A percentile compares a stretch with the other conserved stretches of the same genome.
Conservation (phyloP, 2,113 vertebrate species). For the Brienomyrus brachyistius region DNA sequence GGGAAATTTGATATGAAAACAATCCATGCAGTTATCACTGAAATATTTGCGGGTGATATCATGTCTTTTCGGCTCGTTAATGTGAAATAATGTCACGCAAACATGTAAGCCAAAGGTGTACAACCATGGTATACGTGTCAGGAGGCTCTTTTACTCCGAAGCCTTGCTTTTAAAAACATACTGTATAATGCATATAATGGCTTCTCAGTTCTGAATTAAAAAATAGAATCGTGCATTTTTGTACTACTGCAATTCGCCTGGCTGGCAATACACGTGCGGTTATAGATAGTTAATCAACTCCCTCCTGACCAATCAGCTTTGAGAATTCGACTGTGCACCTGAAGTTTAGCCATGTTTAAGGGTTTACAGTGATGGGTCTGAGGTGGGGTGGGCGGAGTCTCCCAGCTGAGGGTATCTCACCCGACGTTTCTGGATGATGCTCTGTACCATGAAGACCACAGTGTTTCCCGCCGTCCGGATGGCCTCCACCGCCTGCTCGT, state of each 20-base stretch:
- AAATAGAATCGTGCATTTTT: neutral
- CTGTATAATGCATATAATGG: neutral
- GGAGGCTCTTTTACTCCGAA: neutral
- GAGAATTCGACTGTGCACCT: neutral
- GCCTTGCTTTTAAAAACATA: neutral
- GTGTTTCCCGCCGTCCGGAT: conserved; percentile 92
- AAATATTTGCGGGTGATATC: neutral
- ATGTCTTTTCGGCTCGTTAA: neutral
- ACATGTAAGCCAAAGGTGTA: neutral
- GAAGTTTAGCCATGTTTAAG: neutral
- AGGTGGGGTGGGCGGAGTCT: neutral
- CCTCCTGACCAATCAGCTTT: neutral
- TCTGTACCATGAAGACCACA: conserved; percentile 92
- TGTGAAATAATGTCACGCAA: neutral
- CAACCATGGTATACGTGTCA: neutral
- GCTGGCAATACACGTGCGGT: neutral
- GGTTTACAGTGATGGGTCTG: neutral
- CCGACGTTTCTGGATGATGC: conserved; percentile 81
- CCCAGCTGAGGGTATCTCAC: conserved; percentile 61
- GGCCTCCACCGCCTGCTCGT: conserved; percentile 96
- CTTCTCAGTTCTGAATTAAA: neutral
- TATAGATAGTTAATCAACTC: neutral
- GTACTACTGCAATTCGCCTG: neutral
- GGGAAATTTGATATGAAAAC: neutral
- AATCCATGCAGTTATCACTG: neutral